Evolutionary conservation across 2,113 vertebrate species (phyloP), one percentile per base, ranked within the genome.

Genomic region (Rynchops niger): DNA sequence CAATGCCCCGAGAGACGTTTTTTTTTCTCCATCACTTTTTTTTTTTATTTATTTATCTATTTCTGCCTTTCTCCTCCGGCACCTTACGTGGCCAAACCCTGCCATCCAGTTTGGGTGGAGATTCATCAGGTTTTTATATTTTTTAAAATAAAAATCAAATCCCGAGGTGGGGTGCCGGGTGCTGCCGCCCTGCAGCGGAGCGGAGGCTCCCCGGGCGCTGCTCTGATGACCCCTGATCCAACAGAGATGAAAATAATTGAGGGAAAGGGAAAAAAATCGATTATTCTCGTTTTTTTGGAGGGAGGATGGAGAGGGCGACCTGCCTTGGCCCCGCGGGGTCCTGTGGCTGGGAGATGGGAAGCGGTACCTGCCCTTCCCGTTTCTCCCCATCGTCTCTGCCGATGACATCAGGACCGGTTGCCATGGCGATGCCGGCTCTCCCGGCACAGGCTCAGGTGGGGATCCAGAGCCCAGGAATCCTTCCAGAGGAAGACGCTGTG

Each of bases 391-490:
- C 88, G 45, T 53, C 90, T n/a, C 87, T 14, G 53, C 61, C 15
- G 6, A 13, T 84, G 92, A 71, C 95, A 94, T 71, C 90, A 29
- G 2, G 61, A 25, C 5, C 15, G 3, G 88, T 97, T 95, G 80
- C 95, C 83, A 88, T 90, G 96, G 94, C 8, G 13, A 94, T 66
- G 87, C 36, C 11, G 4, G 32, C 80, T 94, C 83, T 93, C 86
- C 69, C 61, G 2, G 58, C 79, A 81, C 77, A 50, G 40, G 55
- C 90, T 95, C 77, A 50, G 93, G 91, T 93, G 90, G 86, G 83
- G 90, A 67, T 78, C 38, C 26, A 8, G 53, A 76, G 66, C 79
- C 40, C 29, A 11, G 78, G 52, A 79, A 93, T 72, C 76, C 80
- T 84, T 47, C 15, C 11, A 55, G 40, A 43, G 17, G 56, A 56